Conservation (phyloP, 2,888 invertebrate genomes). For the Dryobota labecula region DNA sequence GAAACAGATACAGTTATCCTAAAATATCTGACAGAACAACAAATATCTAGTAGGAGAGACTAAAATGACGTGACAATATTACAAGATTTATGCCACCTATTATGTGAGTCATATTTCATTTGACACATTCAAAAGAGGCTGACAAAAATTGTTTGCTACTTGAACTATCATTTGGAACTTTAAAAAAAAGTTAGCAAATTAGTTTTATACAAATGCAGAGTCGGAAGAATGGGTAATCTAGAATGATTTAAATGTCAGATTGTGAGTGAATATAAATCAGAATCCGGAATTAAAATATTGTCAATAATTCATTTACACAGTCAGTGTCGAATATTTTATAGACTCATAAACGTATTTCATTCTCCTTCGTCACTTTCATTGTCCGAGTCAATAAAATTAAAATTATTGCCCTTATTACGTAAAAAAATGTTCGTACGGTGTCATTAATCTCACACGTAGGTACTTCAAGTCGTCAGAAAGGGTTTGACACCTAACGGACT, state of each 20-base stretch:
- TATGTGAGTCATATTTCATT: constrained; percentile 57
- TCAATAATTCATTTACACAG: constrained; percentile 44
- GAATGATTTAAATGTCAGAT: constrained; percentile 22
- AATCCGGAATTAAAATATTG: constrained; percentile 35
- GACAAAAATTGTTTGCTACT: constrained; percentile 57
- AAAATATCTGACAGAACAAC: constrained; percentile 64
- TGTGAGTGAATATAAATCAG: constrained; percentile 28
- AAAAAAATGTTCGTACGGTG: constrained; percentile 32
- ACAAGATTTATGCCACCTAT: constrained; percentile 62
- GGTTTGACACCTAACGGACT: constrained; percentile 52
- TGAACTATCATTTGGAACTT: constrained; percentile 44
- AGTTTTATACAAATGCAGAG: constrained; percentile 23
- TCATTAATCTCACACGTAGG: constrained; percentile 40
- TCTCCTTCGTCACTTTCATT: constrained; percentile 58
- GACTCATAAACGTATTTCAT: constrained; percentile 53
- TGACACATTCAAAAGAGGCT: constrained; percentile 42
- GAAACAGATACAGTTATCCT: constrained; percentile 78
- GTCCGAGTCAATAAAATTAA: constrained; percentile 53
- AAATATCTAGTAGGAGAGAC: constrained; percentile 56
- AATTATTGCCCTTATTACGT: constrained; percentile 50
- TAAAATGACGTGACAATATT: constrained; percentile 62
- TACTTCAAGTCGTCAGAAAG: constrained; percentile 34
- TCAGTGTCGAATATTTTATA: constrained; percentile 55
- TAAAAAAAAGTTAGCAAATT: constrained; percentile 35
- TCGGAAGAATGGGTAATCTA: constrained; percentile 27